Evolutionary conservation across 2,888 invertebrate genomes (phyloP).

Genomic region (Dryadula phaetusa): DNA sequence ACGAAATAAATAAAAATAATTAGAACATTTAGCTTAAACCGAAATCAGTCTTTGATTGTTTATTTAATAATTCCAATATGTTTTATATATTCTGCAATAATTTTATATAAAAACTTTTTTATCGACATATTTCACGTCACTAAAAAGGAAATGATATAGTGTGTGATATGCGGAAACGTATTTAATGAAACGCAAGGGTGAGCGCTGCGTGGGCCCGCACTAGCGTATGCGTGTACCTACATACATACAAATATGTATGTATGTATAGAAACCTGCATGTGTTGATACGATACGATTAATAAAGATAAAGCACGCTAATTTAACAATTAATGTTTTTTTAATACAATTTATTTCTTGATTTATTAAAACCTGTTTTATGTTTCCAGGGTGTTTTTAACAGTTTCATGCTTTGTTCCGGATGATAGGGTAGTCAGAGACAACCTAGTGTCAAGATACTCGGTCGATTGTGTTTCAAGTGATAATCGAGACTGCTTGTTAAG

Average conservation of each 20-base stretch:
- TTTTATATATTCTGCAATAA: not conserved
- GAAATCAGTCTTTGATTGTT: no score
- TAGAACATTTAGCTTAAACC: no score
- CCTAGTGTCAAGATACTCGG: no score
- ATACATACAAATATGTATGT: not conserved
- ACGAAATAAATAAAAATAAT: no score
- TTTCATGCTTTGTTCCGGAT: no score
- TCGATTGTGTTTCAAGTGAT: no score
- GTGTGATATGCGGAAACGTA: constrained; percentile 84
- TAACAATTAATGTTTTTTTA: constrained; percentile 38
- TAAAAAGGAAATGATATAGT: constrained; percentile 82
- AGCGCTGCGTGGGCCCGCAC: constrained; percentile 60
- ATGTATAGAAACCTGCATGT: constrained; percentile 23
- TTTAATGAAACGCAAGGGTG: constrained; percentile 83
- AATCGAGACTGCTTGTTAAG: no score
- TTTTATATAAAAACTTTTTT: not conserved
- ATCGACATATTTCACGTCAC: constrained; percentile 51
- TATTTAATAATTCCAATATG: no score
- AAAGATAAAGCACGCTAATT: constrained; percentile 46
- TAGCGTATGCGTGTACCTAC: constrained; percentile 47
- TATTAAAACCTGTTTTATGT: constrained; percentile 21
- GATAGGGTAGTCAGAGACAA: no score
- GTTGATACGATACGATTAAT: constrained; percentile 42
- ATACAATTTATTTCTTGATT: constrained; percentile 5
- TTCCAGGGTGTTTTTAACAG: constrained; percentile 4